Evolutionary conservation across 2,888 invertebrate species (phyloP).

Genomic region (Trichopria drosophilae): DNA sequence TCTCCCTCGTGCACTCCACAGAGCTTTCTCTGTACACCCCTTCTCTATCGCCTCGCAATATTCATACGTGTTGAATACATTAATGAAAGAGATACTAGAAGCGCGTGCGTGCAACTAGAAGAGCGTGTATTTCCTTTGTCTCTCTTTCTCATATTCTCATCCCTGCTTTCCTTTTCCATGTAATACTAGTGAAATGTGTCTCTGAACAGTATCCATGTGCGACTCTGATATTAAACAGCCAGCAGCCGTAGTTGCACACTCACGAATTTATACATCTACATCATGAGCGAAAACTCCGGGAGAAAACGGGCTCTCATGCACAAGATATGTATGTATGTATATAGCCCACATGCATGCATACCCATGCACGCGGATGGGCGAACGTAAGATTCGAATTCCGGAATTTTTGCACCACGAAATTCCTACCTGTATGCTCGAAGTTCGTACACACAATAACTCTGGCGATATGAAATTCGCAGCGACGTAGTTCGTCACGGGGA

Average conservation of each 20-base stretch:
- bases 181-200: conserved; percentile 57
- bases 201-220: conserved; percentile 53
- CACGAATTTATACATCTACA: too few species aligned
- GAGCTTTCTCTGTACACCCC: conserved; percentile 33
- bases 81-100: conserved; percentile 51
- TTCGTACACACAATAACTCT: conserved; percentile 45
- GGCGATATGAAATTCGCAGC: conserved; percentile 48
- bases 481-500: conserved; percentile 43
- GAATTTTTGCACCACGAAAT: neutral
- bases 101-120: conserved; percentile 43
- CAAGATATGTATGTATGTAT: too few species aligned
- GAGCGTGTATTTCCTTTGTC: conserved; percentile 31
- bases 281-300: neutral
- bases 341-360: neutral
- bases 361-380: neutral
- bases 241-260: conserved; percentile 51
- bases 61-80: conserved; percentile 58
- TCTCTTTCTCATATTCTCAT: conserved; percentile 20
- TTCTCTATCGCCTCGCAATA: conserved; percentile 46
- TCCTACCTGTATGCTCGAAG: neutral
- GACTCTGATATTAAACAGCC: conserved; percentile 57
- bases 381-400: neutral
- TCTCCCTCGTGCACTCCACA: conserved; percentile 24
- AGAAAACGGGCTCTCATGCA: neutral
- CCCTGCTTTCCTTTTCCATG: conserved; percentile 29